These are phyloP conservation scores for Mergus octosetaceus DNA, from an alignment of 2,797 vertebrate genomes.

Conservation along the genomic window DNA sequence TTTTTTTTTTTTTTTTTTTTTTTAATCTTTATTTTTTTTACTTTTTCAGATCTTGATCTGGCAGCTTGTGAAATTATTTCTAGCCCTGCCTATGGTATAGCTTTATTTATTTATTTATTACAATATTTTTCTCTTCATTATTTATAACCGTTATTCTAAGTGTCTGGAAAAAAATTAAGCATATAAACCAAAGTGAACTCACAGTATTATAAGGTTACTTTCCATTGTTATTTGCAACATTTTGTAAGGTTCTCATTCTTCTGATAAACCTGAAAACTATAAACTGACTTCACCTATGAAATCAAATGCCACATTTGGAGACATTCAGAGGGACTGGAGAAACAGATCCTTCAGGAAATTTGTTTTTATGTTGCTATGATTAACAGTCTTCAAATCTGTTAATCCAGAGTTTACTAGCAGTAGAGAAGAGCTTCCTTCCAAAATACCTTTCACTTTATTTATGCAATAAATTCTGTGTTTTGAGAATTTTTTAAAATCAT, in stretches of 20 bases:
- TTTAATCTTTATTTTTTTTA: no score
- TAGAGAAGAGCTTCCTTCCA: background rate
- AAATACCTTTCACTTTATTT: background rate
- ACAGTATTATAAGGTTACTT: background rate
- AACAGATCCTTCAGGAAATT: background rate
- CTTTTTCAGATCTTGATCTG: background rate
- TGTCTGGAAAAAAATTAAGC: background rate
- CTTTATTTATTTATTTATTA: background rate
- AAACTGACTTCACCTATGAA: background rate
- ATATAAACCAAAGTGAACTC: background rate
- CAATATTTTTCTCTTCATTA: background rate
- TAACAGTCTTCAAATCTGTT: rapidly evolving
- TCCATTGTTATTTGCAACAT: background rate
- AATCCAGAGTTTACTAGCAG: background rate
- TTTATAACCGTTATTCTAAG: background rate
- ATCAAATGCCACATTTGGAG: background rate
- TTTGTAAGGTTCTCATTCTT: background rate
- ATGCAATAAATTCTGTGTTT: background rate
- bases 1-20: background rate
- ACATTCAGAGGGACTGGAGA: background rate
- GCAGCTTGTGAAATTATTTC: background rate
- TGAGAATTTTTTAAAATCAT: background rate
- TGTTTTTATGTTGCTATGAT: background rate
- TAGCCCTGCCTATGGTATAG: background rate
- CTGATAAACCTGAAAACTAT: background rate